A percentile compares a stretch with the other conserved stretches of the same genome.
phyloP scores from a whole-genome alignment of 2,797 vertebrate species.

The Sciurus vulgaris region DNA sequence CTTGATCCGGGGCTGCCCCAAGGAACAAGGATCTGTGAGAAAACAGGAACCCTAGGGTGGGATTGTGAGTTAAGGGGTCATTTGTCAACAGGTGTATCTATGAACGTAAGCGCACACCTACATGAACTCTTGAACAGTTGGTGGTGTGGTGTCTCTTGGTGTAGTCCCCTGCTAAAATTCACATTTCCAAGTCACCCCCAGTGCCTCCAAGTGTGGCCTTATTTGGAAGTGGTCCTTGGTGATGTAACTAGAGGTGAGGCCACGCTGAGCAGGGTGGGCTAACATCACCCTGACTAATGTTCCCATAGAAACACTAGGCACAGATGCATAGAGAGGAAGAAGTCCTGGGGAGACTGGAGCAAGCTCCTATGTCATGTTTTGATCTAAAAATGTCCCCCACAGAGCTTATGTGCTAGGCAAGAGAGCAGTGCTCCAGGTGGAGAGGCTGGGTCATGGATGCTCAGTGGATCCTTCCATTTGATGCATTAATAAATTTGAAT shows the following conservation, averaged over 20 bases:
- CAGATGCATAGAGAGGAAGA: background rate
- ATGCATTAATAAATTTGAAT: too few species aligned
- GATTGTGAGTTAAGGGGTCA: too few species aligned
- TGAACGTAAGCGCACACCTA: background rate
- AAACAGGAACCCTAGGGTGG: too few species aligned
- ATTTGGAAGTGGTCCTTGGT: background rate
- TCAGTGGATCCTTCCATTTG: too few species aligned
- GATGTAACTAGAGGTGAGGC: too few species aligned
- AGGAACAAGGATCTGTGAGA: fast-evolving
- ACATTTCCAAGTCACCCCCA: too few species aligned
- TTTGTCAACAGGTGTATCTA: background rate
- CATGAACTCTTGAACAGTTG: fast-evolving
- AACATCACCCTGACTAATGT: background rate
- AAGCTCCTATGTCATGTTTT: too few species aligned
- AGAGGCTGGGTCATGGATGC: too few species aligned
- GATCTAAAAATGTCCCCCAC: too few species aligned
- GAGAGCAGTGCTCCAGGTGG: too few species aligned
- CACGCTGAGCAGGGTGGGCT: background rate
- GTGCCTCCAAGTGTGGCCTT: background rate
- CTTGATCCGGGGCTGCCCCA: background rate
- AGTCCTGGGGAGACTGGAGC: too few species aligned
- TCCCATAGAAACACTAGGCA: background rate
- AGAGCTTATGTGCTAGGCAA: too few species aligned
- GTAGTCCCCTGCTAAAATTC: background rate
- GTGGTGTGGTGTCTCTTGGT: fast-evolving